Evolutionary conservation across 2,888 invertebrate genomes (phyloP), one percentile per base, ranked within the genome.

Genomic region (Conus canariensis): DNA sequence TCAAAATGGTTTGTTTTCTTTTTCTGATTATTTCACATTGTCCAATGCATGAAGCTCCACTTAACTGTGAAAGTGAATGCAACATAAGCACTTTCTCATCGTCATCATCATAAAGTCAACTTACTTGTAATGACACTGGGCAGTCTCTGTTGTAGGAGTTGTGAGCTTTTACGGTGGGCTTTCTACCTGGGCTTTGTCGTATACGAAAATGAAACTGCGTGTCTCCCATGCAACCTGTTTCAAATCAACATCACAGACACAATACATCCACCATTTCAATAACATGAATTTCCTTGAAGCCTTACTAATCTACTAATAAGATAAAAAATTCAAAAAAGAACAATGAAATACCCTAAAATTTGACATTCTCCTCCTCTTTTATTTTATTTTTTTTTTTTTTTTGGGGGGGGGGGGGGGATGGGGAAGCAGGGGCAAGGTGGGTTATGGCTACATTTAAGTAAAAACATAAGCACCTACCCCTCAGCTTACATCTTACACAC

Each of bases 181-280:
- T 94, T 95, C 96, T 92, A 97, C 97, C 97, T 16, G 97, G 97
- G 91, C 97, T 97, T 93, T 97, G 97, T 90, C 98, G 97, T 93
- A 99, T 97, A 92, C 99, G 97, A 95, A 99, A 98, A 95, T 99
- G 99, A 96, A 99, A 99, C 96, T 98, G 98, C 87, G 99, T 99
- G 96, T 99, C 99, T 88, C 99, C 99, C 98, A 99, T 99, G 96
- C 99, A 99, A 90, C 99, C 99, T 94, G 90, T 3, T 93, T 92
- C 88, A 91, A 16, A 58, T 58, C 45, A 30, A 64, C 60, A 80
- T n/a, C 59, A 82, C 58, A 87, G 19, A 77, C 60, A 30, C 25
- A 87, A n/a, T n/a, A 88, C 30, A 19, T 30, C 16, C 74, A 60
- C 85, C 60, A 58, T 67, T 59, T 64, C 59, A 59, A n/a, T 80